Conservation (phyloP, 2,113 vertebrate genomes). For the Strix aluco region DNA sequence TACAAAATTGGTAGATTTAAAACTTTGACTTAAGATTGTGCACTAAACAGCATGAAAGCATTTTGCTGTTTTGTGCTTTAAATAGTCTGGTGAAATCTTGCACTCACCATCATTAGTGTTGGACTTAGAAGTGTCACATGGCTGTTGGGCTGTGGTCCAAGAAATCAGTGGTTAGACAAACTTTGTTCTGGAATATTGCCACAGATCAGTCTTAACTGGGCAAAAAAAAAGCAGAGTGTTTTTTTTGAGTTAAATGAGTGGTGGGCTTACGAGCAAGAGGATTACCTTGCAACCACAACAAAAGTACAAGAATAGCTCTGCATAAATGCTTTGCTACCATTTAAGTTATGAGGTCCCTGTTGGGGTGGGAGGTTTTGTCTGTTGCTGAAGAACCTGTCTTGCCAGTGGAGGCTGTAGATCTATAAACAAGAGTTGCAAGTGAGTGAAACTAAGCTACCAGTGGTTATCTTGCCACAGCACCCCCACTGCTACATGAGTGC, state of each 20-base stretch:
- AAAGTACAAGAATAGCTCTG: neutral
- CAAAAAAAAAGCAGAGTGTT: neutral
- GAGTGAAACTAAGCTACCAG: neutral
- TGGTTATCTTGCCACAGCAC: neutral
- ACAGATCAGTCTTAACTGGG: neutral
- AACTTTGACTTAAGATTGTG: neutral
- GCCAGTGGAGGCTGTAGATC: neutral
- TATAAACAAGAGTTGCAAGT: neutral
- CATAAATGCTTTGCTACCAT: neutral
- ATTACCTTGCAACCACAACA: neutral
- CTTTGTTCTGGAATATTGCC: neutral
- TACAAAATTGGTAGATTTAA: neutral
- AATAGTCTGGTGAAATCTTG: neutral
- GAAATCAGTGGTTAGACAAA: neutral
- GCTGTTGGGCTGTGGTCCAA: neutral
- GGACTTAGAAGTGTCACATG: neutral
- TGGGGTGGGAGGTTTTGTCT: neutral
- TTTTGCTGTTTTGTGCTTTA: neutral
- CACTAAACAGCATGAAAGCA: neutral
- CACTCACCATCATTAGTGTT: neutral
- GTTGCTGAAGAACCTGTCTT: constrained; percentile 12
- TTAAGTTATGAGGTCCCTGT: neutral
- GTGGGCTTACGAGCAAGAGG: neutral
- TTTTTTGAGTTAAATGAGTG: neutral
- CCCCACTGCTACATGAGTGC: fast-evolving